Conservation (phyloP, 2,888 invertebrate species). For the Cotesia congregata region DNA sequence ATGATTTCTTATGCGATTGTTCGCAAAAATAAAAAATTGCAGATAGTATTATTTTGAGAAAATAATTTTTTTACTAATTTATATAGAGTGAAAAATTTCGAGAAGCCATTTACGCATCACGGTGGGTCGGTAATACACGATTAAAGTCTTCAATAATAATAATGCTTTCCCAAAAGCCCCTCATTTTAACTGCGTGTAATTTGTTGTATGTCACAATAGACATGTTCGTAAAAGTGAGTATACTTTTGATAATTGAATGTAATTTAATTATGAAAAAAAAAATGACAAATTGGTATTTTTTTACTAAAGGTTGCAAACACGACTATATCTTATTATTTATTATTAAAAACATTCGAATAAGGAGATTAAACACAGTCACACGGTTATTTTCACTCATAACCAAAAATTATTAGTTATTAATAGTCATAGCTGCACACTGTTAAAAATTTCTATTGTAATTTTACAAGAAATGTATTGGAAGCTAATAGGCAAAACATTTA, state of each 20-base stretch:
- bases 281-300: neutral
- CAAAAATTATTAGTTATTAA: too few species aligned
- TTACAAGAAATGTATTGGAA: too few species aligned
- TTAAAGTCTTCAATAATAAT: conserved; percentile 32
- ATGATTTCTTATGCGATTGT: neutral
- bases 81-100: conserved; percentile 28
- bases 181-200: conserved; percentile 32
- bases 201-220: conserved; percentile 35
- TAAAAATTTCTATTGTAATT: too few species aligned
- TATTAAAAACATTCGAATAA: conserved; percentile 17
- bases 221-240: conserved; percentile 47
- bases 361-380: too few species aligned
- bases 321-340: conserved; percentile 42
- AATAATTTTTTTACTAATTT: neutral
- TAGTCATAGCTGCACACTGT: too few species aligned
- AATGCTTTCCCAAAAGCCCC: conserved; percentile 28
- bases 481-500: too few species aligned
- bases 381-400: too few species aligned
- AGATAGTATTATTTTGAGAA: too few species aligned
- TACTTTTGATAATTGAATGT: neutral
- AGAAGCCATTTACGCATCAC: conserved; percentile 27
- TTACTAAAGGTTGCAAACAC: conserved; percentile 41
- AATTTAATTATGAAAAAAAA: neutral
- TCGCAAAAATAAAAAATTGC: too few species aligned
- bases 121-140: conserved; percentile 37